These are phyloP conservation scores for Siphamia tubifer DNA, from an alignment of 2,113 vertebrate species.

Conservation along the genomic window DNA sequence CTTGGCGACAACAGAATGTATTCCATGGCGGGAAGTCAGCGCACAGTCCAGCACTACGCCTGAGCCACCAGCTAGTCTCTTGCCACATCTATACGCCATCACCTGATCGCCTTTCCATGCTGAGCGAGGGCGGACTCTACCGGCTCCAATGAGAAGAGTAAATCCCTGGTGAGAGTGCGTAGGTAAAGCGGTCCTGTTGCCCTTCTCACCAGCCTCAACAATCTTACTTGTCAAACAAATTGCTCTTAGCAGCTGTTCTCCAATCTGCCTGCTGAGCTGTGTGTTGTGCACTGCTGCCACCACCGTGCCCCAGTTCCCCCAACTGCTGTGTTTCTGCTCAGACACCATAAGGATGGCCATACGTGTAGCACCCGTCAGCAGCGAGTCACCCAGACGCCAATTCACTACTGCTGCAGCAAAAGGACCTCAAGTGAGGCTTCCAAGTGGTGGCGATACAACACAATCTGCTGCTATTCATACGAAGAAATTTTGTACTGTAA, in stretches of 20 bases:
- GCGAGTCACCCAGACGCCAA: neutral
- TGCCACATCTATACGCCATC: constrained; percentile 3
- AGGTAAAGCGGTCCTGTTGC: constrained; percentile 17
- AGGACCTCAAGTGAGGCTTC: neutral
- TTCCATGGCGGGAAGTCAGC: constrained; percentile 29
- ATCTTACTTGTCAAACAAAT: constrained; percentile 69
- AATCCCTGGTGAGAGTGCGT: constrained; percentile 24
- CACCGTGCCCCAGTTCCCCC: constrained; percentile 12
- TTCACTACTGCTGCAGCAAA: neutral
- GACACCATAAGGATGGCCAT: constrained; percentile 56
- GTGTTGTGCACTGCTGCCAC: constrained; percentile 6
- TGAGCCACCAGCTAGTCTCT: neutral
- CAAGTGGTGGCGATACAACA: neutral
- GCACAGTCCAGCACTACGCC: constrained; percentile 16
- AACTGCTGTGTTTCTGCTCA: constrained; percentile 50
- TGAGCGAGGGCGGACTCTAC: constrained; percentile 19
- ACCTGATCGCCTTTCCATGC: constrained; percentile 7
- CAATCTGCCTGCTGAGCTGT: constrained; percentile 66
- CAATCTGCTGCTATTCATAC: constrained; percentile 19
- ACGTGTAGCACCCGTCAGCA: constrained; percentile 13
- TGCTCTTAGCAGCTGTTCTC: constrained; percentile 67
- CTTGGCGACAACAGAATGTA: constrained; percentile 22
- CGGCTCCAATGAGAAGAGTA: neutral
- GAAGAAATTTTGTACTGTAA: neutral
- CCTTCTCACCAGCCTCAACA: constrained; percentile 33